Evolutionary conservation across 2,113 vertebrate genomes (phyloP).

Genomic region (Martes martes): DNA sequence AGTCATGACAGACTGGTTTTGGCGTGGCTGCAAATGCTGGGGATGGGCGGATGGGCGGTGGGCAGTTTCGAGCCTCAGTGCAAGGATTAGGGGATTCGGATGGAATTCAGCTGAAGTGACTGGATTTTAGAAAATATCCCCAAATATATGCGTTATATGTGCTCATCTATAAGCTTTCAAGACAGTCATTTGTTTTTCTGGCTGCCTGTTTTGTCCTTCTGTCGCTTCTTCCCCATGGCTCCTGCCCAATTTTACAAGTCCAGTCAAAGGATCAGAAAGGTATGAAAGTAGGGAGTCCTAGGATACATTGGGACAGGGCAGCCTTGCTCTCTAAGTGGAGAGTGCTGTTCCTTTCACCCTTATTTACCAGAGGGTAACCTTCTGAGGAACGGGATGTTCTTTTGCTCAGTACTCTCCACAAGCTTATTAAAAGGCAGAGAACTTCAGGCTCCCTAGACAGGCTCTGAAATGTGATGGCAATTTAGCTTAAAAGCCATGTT

Average conservation of each 20-base stretch:
- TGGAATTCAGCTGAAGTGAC: not conserved
- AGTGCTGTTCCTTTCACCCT: not conserved
- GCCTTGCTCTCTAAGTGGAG: not conserved
- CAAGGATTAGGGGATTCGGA: not conserved
- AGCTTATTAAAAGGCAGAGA: not conserved
- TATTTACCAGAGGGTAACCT: not conserved
- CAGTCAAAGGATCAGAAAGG: not conserved
- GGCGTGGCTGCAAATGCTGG: not conserved
- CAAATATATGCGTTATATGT: not conserved
- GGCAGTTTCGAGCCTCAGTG: not conserved
- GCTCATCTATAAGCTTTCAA: not conserved
- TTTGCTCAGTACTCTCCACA: not conserved
- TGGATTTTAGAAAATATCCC: not conserved
- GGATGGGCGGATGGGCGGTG: not conserved
- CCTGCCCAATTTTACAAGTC: not conserved
- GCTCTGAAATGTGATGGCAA: not conserved
- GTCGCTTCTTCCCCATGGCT: not conserved
- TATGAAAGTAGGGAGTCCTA: not conserved
- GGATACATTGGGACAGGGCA: not conserved
- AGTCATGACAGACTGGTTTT: not conserved
- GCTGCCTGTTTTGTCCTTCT: not conserved
- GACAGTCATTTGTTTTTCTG: not conserved
- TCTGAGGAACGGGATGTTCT: not conserved
- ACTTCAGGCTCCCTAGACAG: not conserved
- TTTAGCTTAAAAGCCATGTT: slow-evolving; percentile 27